Base-by-base conservation (phyloP, 2,113 vertebrate species). In the Myrmecobius fasciatus region DNA sequence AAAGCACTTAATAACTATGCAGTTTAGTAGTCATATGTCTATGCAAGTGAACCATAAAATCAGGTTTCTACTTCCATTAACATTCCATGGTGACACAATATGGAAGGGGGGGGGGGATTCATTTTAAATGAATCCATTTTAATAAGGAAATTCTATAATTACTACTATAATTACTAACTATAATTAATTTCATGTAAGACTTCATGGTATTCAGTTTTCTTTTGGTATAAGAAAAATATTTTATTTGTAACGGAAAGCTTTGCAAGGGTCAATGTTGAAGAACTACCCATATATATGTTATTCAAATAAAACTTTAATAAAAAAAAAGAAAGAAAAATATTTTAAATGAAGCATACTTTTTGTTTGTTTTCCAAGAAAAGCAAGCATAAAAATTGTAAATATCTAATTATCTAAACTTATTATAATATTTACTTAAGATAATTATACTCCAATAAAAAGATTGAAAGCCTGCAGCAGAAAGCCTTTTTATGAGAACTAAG, bases 51-150 rank as follows among this genome's bases (percentile, higher is more conserved):
- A 89, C 48, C 67, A 94, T 11, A 94, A 43, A 22, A 92, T 92
- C 60, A 97, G 53, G 46, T 53, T 96, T 95, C 91, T 89, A 97
- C 0, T 1, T 67, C 52, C 54, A 22, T 90, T 97, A 95, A 97
- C 67, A 97, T 93, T 96, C 46, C 75, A 93, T 1, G n/a, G 88
- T 26, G 20, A 75, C 28, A 1, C 94, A 94, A 95, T 2, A 0
- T 6, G 67, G 88, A 4, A 31, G 3, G 31, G 91, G 88, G 3
- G 25, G 9, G 49, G 9, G n/a, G n/a, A n/a, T n/a, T n/a, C n/a
- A n/a, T n/a, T n/a, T n/a, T n/a, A 52, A 95, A 96, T 0, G 22
- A 88, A 5, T 48, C 28, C 5, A 8, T 91, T 95, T 90, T 93
- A 92, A 48, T 96, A 91, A 96, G 92, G 4, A 53, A 93, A 94